Percentiles rank a stretch among this genome's conserved stretches.
These are phyloP conservation scores for Empidonax alnorum DNA, from an alignment of 2,113 vertebrate genomes.

Conservation along the genomic window DNA sequence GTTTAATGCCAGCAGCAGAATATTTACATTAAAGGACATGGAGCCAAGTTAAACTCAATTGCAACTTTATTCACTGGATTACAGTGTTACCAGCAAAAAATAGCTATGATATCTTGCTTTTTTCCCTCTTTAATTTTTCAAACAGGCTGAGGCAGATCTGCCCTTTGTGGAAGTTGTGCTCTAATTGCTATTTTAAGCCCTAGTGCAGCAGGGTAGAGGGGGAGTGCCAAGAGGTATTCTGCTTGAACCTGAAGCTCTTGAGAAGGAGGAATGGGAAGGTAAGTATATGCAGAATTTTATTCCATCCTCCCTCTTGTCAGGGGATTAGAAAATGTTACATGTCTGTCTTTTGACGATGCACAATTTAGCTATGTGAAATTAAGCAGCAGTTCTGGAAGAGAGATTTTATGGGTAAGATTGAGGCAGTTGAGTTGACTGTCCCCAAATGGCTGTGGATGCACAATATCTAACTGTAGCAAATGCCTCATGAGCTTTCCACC, in stretches of 20 bases:
- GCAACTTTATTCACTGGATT: slow-evolving; percentile 36
- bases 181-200: not conserved
- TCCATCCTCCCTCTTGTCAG: not conserved
- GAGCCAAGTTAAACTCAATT: slow-evolving; percentile 39
- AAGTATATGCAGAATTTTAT: not conserved
- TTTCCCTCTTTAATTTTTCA: not conserved
- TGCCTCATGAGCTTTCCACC: not conserved
- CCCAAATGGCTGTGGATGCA: not conserved
- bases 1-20: slow-evolving; percentile 4
- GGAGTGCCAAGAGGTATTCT: not conserved
- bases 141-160: not conserved
- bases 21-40: slow-evolving; percentile 24
- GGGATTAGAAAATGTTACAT: not conserved
- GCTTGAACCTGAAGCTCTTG: not conserved
- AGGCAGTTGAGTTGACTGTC: not conserved
- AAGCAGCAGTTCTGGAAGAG: not conserved
- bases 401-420: not conserved
- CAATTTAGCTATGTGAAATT: not conserved
- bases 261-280: not conserved
- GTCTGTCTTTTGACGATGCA: not conserved
- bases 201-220: not conserved
- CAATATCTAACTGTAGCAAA: not conserved
- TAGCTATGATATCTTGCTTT: not conserved
- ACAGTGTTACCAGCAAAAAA: not conserved
- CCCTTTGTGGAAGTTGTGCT: not conserved